These are phyloP conservation scores for Aurelia aurita DNA, from an alignment of 30 jellyfish, hydroid and myxozoan genomes.

Conservation along the genomic window DNA sequence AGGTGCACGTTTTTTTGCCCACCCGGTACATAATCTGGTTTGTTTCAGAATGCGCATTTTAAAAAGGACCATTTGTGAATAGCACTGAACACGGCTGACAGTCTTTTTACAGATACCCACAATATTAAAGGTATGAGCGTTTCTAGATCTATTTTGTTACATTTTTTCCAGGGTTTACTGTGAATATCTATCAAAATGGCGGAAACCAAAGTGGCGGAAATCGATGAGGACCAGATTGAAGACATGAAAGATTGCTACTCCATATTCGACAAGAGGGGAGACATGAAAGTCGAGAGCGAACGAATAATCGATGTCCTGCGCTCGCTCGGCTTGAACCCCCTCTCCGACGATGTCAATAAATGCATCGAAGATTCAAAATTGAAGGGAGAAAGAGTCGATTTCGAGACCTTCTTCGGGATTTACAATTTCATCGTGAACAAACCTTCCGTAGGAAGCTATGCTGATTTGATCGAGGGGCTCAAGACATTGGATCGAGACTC, in stretches of 20 bases:
- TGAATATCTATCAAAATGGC: background rate
- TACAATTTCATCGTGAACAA: slow-evolving; percentile 76
- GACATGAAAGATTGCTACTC: slow-evolving; percentile 94
- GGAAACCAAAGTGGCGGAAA: slow-evolving; percentile 63
- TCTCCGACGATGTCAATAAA: slow-evolving; percentile 81
- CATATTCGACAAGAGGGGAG: slow-evolving; percentile 92
- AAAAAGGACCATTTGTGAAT: no score
- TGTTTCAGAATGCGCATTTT: no score
- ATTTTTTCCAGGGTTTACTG: no score
- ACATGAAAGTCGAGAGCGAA: slow-evolving; percentile 78
- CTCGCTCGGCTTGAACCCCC: slow-evolving; percentile 97
- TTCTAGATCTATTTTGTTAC: no score
- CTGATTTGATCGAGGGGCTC: slow-evolving; percentile 97
- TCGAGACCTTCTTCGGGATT: slow-evolving; percentile 87
- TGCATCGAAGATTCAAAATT: slow-evolving; percentile 53
- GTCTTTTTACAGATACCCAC: no score
- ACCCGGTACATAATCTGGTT: no score
- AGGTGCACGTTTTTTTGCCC: no score
- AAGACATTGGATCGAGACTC: slow-evolving; percentile 93
- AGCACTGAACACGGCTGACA: no score
- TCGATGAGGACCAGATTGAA: slow-evolving; percentile 88
- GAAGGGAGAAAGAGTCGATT: slow-evolving; percentile 78
- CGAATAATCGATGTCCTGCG: slow-evolving; percentile 84
- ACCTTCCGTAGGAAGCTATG: slow-evolving; percentile 90
- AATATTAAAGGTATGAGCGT: no score